phyloP scores from a whole-genome alignment of 1,140 invertebrate species.

The Cryptotermes secundus region DNA sequence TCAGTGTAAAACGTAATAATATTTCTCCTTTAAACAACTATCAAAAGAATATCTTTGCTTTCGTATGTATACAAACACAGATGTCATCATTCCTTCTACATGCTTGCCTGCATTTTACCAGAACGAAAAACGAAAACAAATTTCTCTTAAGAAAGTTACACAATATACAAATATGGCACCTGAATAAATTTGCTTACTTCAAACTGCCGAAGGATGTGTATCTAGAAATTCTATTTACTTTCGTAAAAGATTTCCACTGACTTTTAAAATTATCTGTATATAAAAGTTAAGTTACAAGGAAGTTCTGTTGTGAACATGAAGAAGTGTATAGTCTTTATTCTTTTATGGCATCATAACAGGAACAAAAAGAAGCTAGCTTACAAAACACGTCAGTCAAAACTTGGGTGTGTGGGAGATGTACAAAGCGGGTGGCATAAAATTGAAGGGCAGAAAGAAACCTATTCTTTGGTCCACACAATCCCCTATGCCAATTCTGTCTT shows the following conservation, averaged over 20 bases:
- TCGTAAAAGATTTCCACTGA: background rate
- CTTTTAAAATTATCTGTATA: constrained; percentile 7
- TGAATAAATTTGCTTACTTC: background rate
- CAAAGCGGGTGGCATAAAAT: background rate
- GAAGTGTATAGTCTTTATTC: background rate
- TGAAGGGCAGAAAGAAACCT: background rate
- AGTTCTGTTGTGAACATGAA: background rate
- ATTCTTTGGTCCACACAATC: background rate
- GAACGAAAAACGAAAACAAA: no score
- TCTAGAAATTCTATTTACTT: background rate
- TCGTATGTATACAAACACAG: no score
- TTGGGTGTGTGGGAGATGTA: background rate
- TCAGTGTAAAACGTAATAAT: no score
- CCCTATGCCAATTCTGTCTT: background rate
- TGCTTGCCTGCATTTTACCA: no score
- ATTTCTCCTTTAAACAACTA: no score
- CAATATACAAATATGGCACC: background rate
- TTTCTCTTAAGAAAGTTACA: no score
- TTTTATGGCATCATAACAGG: background rate
- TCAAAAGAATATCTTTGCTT: no score
- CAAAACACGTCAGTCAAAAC: constrained; percentile 11
- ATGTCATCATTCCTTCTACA: no score
- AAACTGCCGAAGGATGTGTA: background rate
- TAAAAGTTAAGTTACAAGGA: background rate
- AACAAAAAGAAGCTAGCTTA: constrained; percentile 8